Conservation (phyloP, 2,888 invertebrate genomes). For the Calameuta filiformis region DNA sequence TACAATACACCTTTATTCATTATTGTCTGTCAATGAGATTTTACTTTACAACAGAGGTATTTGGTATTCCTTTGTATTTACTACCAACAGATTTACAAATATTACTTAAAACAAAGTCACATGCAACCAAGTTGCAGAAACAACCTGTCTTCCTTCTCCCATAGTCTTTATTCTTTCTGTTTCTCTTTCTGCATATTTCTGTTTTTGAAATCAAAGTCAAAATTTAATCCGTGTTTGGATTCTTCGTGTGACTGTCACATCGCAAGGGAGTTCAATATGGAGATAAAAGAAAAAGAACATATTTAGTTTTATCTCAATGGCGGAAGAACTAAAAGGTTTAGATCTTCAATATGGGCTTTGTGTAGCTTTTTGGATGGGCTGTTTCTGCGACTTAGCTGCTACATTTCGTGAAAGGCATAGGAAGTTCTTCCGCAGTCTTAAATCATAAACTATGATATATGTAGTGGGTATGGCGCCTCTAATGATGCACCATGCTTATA, state of each 20-base stretch:
- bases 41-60: background rate
- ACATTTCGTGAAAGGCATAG: constrained; percentile 36
- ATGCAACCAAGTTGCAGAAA: constrained; percentile 42
- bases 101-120: constrained; percentile 21
- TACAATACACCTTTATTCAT: background rate
- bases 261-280: background rate
- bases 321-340: background rate
- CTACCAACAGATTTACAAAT: constrained; percentile 15
- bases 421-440: constrained; percentile 48
- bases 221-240: background rate
- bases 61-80: background rate
- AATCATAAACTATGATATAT: constrained; percentile 53
- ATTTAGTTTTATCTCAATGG: background rate
- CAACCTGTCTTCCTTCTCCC: constrained; percentile 16
- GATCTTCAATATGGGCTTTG: background rate
- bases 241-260: background rate
- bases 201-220: background rate
- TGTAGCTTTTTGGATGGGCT: constrained; percentile 6
- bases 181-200: background rate
- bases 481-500: constrained; percentile 71
- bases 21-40: background rate
- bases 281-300: background rate
- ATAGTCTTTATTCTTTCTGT: background rate
- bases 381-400: constrained; percentile 52
- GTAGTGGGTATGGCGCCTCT: constrained; percentile 68